phyloP scores from a whole-genome alignment of 1,140 invertebrate species.

The Drosophila parvula region DNA sequence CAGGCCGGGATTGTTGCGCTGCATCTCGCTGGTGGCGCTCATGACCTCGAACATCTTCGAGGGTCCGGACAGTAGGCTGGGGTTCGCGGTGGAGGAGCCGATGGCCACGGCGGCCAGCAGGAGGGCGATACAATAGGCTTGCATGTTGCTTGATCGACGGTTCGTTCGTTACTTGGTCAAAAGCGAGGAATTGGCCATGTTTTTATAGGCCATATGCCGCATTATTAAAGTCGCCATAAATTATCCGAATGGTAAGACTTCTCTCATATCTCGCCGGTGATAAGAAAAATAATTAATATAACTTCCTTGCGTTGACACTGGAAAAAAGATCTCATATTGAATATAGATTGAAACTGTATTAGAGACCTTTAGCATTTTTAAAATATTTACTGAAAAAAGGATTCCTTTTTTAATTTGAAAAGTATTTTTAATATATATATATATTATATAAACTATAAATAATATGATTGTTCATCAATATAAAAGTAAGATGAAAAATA shows the following conservation, averaged over 20 bases:
- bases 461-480: no score
- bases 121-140: slow-evolving; percentile 5
- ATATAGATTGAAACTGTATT: background rate
- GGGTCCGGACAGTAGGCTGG: slow-evolving; percentile 30
- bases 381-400: no score
- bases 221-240: slow-evolving; percentile 1
- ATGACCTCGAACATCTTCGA: slow-evolving; percentile 57
- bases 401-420: no score
- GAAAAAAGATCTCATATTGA: background rate
- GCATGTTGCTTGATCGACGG: slow-evolving; percentile 35
- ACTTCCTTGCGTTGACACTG: background rate
- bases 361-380: no score
- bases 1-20: slow-evolving; percentile 37
- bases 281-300: slow-evolving; percentile 18
- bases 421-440: no score
- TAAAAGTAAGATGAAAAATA: no score
- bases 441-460: no score
- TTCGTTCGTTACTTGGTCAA: slow-evolving; percentile 42
- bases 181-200: slow-evolving; percentile 1
- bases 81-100: slow-evolving; percentile 15
- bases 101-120: slow-evolving; percentile 38
- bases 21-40: slow-evolving; percentile 43
- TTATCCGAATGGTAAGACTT: slow-evolving; percentile 2
- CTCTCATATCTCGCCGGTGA: slow-evolving; percentile 29
- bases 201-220: slow-evolving; percentile 18